Conservation (phyloP, 1,140 invertebrate genomes). For the Zaprionus nigranus region DNA sequence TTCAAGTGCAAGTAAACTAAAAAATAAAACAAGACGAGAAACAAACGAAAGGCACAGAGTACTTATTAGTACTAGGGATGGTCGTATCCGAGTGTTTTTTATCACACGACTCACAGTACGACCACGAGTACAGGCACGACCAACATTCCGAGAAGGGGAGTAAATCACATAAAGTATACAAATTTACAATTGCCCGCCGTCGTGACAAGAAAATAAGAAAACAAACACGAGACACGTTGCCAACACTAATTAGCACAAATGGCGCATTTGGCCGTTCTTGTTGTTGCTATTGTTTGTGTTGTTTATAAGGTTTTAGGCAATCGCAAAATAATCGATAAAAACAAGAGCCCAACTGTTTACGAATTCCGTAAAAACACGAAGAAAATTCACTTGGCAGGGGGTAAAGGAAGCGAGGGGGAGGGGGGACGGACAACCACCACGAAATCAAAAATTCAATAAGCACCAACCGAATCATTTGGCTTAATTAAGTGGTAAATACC, state of each 20-base stretch:
- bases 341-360: conserved; percentile 25
- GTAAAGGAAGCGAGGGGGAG: not conserved
- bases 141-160: not conserved
- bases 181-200: not conserved
- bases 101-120: not conserved
- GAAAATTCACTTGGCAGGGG: conserved; percentile 28
- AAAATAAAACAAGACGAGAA: conserved; percentile 37
- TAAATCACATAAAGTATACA: not conserved
- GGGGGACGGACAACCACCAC: not conserved
- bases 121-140: not conserved
- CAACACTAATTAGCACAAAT: conserved; percentile 7
- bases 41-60: conserved; percentile 29
- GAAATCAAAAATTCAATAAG: conserved; percentile 1
- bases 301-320: conserved; percentile 17
- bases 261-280: conserved; percentile 27
- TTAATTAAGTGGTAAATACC: conserved; percentile 38
- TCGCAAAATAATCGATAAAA: conserved; percentile 13
- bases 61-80: not conserved
- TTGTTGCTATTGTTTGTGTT: conserved; percentile 23
- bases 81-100: not conserved
- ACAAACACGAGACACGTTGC: not conserved
- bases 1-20: conserved; percentile 72
- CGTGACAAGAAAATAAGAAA: not conserved
- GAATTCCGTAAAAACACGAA: conserved; percentile 11
- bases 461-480: conserved; percentile 23